Base-by-base conservation (phyloP, 2,113 vertebrate species). In the Corydoras sp. region DNA sequence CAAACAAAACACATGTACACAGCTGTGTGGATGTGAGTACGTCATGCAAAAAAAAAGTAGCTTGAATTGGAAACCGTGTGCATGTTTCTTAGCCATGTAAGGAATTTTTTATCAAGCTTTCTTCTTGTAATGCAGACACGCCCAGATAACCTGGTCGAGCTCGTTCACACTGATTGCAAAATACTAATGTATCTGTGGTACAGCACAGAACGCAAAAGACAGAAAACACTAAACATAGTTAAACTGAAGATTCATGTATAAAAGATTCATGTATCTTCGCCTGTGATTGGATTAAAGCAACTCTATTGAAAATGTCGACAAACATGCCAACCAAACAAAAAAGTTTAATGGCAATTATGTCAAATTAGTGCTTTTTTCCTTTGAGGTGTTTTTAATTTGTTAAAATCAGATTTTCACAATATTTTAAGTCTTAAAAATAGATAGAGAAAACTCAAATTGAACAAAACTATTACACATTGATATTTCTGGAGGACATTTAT, bases 1-100 rank as follows among this genome's bases (percentile, higher is more conserved):
- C 76, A 79, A 82, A 79, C 63, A 82, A 63, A 69, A 78, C 65
- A 53, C 73, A 73, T 15, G 69, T 5, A 71, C 18, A 50, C 58
- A 50, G 50, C 58, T 43, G 66, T 49, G 32, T 62, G 55, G 53
- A 29, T 13, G 18, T 35, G 6, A 14, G 54, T 50, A 24, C 30
- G 56, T 30, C 14, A 15, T 9, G 4, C 14, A 35, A 10, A 15
- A 29, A 54, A 29, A 12, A 8, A 8, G 5, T 12, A 55, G 12
- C 58, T 54, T 56, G n/a, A 1, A 7, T 10, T 8, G 32, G 31
- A 30, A 29, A 11, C 18, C 30, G 10, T 12, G 15, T 50, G 29
- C 11, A 58, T 29, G 18, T 14, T 12, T 29, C 50, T 62, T 30
- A 50, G 32, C 14, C 56, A 43, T 59, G 48, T 64, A 71, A 65